phyloP scores from a whole-genome alignment of 1,140 invertebrate species.

The Aphaenogaster ashmeadi region DNA sequence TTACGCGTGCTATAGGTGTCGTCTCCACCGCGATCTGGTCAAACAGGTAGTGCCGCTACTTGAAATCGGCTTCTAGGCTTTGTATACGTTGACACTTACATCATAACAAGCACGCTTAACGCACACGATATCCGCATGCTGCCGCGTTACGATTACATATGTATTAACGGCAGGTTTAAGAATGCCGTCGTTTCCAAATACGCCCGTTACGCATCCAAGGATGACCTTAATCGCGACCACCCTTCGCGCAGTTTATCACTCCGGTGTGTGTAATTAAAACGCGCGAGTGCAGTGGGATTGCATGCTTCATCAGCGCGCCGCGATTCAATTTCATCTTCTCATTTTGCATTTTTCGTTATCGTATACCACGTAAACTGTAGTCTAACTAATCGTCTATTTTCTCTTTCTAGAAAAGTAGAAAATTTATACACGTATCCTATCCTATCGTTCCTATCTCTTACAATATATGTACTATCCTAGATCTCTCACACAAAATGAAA shows the following conservation, averaged over 20 bases:
- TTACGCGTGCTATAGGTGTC: not conserved
- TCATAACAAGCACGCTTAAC: constrained; percentile 52
- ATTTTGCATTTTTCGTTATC: constrained; percentile 26
- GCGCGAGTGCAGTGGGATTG: not conserved
- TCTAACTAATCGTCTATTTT: not conserved
- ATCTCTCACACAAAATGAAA: not conserved
- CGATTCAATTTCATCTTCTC: constrained; percentile 37
- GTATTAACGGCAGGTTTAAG: not conserved
- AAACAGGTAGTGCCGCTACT: constrained; percentile 63
- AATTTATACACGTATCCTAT: not conserved
- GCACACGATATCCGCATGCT: constrained; percentile 40
- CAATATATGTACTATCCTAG: not conserved
- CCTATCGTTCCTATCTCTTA: too few relatives aligned
- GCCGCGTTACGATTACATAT: not conserved
- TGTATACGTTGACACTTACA: constrained; percentile 43
- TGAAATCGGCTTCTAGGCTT: constrained; percentile 43
- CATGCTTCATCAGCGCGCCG: constrained; percentile 16
- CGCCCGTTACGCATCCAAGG: constrained; percentile 11
- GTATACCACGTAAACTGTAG: not conserved
- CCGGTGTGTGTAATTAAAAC: constrained; percentile 44
- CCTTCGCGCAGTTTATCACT: constrained; percentile 43
- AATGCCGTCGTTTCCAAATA: constrained; percentile 15
- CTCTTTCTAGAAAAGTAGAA: not conserved
- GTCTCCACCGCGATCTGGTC: constrained; percentile 11
- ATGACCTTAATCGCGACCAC: constrained; percentile 17